Base-by-base conservation (phyloP, 64 coral and sea anemone species). In the Cladopsammia gracilis region DNA sequence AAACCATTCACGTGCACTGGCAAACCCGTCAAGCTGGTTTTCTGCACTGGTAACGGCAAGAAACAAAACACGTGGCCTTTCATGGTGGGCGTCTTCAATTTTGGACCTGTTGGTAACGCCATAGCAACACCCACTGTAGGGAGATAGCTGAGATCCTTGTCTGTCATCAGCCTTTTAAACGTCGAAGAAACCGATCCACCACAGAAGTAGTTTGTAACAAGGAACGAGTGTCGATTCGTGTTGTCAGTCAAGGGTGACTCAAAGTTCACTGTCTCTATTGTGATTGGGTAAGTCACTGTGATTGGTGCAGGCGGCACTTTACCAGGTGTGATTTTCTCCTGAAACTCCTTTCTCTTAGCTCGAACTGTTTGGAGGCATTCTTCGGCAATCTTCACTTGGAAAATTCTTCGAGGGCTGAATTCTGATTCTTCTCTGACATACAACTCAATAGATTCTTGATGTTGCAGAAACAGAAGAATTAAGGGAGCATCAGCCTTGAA, bases 1-100 rank as follows among this genome's bases (percentile, higher is more conserved):
- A 95, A 98, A 22, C 96, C 93, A 80, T 98, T 98, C 5, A 98
- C 96, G 76, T 98, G 96, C 12, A 98, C 89, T 11, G 96, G 96
- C 11, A 98, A 89, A 10, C 96, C 96, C 7, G 96, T 98, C 48
- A 91, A 76, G 56, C 92, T 94, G 12, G 91, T 91, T 43, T 57
- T 75, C 20, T 98, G 93, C 24, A 94, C 70, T n/a, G 96, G 96
- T n/a, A 98, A 77, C 16, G 96, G 96, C 66, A 98, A 78, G 61
- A 98, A 98, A 48, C 96, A 98, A 77, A 98, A 98, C 2, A 98
- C 71, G 50, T 83, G 86, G 4, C 77, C 78, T n/a, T 49, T 48
- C 3, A 75, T 22, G 46, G 46, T 18, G 7, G 72, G 72, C 15
- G 43, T 75, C 14, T 75, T 4, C 2, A 16, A 20, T 20, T 48